phyloP scores from a whole-genome alignment of 2,113 vertebrate species.

The Oncorhynchus kisutch region DNA sequence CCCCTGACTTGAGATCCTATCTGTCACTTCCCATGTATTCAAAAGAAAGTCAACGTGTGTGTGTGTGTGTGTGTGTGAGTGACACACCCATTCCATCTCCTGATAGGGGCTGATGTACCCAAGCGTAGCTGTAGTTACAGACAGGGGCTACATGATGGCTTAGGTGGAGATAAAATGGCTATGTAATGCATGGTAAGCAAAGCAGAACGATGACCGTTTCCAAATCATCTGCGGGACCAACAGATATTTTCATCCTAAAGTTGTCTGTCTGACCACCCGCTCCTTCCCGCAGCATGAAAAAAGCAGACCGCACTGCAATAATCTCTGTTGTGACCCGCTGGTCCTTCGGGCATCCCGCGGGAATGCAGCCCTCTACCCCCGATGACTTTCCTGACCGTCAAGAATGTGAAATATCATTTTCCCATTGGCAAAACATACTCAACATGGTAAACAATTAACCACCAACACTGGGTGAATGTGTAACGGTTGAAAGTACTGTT shows the following conservation, averaged over 20 bases:
- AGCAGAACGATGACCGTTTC: too few relatives aligned
- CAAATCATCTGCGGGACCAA: too few relatives aligned
- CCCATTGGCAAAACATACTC: not conserved
- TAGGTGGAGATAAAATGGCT: not conserved
- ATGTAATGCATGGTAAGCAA: not conserved
- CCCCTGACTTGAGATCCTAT: conserved; percentile 15
- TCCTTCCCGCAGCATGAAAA: too few relatives aligned
- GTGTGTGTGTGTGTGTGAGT: too few relatives aligned
- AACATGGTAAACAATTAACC: not conserved
- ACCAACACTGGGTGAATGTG: not conserved
- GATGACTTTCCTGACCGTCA: not conserved
- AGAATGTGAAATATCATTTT: not conserved
- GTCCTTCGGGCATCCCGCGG: too few relatives aligned
- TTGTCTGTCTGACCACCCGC: too few relatives aligned
- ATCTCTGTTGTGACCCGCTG: too few relatives aligned
- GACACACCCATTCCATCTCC: not conserved
- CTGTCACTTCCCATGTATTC: not conserved
- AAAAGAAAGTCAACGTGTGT: too few relatives aligned
- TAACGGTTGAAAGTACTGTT: not conserved
- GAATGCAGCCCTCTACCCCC: not conserved
- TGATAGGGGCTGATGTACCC: not conserved
- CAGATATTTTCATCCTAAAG: too few relatives aligned
- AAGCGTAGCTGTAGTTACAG: not conserved
- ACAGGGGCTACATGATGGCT: not conserved
- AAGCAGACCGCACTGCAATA: too few relatives aligned